Evolutionary conservation across 2,113 vertebrate species (phyloP).

Genomic region (Pterophyllum scalare): DNA sequence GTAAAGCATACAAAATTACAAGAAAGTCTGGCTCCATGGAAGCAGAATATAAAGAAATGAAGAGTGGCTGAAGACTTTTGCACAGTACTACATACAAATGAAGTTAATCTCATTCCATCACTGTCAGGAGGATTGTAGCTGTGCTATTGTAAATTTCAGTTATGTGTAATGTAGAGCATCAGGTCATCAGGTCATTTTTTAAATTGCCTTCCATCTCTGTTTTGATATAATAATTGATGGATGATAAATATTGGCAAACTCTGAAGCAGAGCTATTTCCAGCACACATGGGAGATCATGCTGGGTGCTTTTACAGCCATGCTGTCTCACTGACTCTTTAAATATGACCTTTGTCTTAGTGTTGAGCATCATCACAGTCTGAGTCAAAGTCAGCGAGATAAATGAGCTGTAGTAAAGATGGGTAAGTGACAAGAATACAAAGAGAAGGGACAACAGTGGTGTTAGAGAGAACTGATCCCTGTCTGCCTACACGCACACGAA

Average conservation of each 20-base stretch:
- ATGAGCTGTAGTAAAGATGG: conserved; percentile 8
- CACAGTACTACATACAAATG: background rate
- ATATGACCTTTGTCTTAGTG: conserved; percentile 45
- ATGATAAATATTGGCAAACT: background rate
- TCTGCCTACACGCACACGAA: background rate
- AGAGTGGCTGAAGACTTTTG: background rate
- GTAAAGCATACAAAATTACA: background rate
- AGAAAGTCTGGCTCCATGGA: background rate
- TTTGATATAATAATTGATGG: background rate
- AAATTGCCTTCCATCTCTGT: background rate
- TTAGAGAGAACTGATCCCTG: conserved; percentile 9
- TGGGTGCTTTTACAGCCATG: conserved; percentile 5
- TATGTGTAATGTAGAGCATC: background rate
- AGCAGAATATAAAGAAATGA: background rate
- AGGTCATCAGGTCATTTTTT: background rate
- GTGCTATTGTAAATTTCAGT: background rate
- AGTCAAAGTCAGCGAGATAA: conserved; percentile 21
- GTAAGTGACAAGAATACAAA: conserved; percentile 49
- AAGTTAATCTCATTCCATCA: background rate
- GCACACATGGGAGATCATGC: background rate
- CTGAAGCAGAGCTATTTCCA: conserved; percentile 19
- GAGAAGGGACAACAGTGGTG: background rate
- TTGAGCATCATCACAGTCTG: conserved; percentile 13
- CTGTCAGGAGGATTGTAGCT: background rate
- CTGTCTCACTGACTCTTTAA: conserved; percentile 28